Conservation (phyloP, 37 sponge, comb jelly and placozoan species). For the Lycopodina hypogea region DNA sequence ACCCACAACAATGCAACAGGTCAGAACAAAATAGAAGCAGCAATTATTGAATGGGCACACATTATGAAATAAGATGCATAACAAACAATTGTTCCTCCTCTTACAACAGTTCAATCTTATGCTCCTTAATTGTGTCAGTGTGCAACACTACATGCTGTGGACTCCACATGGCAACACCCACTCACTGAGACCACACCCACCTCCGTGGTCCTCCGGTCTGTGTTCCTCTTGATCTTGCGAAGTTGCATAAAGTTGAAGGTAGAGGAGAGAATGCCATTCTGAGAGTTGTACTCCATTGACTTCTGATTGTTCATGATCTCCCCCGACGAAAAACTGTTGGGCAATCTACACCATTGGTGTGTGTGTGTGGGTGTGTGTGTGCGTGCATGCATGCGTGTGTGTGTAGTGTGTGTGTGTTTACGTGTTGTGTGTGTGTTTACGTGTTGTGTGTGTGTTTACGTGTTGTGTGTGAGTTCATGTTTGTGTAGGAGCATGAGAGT, state of each 20-base stretch:
- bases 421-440: not conserved
- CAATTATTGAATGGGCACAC: no score
- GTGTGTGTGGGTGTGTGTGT: not conserved
- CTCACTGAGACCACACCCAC: conserved; percentile 44
- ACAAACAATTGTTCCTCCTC: no score
- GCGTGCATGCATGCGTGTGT: no score
- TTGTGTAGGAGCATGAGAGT: not conserved
- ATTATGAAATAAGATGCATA: no score
- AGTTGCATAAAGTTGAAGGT: conserved; percentile 79
- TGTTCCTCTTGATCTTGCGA: conserved; percentile 61
- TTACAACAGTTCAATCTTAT: no score
- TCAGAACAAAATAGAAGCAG: no score
- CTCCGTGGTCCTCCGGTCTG: conserved; percentile 70
- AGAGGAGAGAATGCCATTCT: conserved; percentile 58
- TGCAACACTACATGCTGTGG: no score
- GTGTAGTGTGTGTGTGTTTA: not conserved
- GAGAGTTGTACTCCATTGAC: conserved; percentile 71
- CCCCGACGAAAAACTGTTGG: conserved; percentile 36
- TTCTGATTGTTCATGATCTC: conserved; percentile 74
- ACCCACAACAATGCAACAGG: no score
- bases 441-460: not conserved
- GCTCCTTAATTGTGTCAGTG: no score
- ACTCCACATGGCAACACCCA: no score
- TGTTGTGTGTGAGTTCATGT: not conserved
- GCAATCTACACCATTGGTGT: conserved; percentile 39